phyloP scores from a whole-genome alignment of 2,113 vertebrate genomes.

The Cebidichthys violaceus region DNA sequence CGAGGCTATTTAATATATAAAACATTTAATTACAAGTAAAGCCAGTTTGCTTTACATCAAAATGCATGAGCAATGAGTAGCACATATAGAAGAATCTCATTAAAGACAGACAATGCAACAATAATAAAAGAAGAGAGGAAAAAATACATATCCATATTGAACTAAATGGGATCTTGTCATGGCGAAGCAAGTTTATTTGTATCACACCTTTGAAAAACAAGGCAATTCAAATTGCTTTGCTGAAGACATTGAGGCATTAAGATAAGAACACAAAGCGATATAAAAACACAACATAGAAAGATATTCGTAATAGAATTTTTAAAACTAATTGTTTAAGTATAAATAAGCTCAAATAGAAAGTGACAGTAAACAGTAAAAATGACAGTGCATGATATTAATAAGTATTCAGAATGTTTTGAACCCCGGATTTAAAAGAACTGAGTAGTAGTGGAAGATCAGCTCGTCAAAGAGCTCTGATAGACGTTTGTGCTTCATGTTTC shows the following conservation, averaged over 20 bases:
- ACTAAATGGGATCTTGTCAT: not conserved
- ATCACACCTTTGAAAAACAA: not conserved
- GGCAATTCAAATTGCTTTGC: not conserved
- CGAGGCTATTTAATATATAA: not conserved
- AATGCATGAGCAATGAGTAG: not conserved
- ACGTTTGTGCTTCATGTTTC: constrained; percentile 12
- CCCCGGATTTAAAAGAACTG: not conserved
- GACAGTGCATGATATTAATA: not conserved
- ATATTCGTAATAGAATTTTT: not conserved
- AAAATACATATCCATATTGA: not conserved
- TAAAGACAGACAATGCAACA: not conserved
- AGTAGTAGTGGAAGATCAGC: not conserved
- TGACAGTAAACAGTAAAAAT: not conserved
- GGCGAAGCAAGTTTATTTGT: not conserved
- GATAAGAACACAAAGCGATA: not conserved
- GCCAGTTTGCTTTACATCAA: not conserved
- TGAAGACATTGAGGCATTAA: too few relatives aligned
- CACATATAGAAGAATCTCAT: not conserved
- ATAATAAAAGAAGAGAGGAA: not conserved
- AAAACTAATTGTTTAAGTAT: not conserved
- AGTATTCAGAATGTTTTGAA: not conserved
- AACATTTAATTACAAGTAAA: not conserved
- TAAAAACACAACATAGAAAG: not conserved
- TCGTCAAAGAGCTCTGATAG: constrained; percentile 11
- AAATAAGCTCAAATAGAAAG: not conserved